These are phyloP conservation scores for Chymomyza costata DNA, from an alignment of 1,140 invertebrate genomes.

Conservation along the genomic window DNA sequence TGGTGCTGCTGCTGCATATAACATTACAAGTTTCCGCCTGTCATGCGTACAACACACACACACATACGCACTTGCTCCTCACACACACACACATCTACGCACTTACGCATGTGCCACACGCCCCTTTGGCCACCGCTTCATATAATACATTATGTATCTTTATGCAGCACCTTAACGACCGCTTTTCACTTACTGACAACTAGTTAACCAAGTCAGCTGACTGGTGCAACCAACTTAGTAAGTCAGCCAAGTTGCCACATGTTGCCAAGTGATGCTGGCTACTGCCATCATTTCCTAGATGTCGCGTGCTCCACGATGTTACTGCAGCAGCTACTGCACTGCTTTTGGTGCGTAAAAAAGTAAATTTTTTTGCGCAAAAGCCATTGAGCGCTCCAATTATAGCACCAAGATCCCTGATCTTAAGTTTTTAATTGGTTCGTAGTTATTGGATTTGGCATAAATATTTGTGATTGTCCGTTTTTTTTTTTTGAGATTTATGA, in stretches of 20 bases:
- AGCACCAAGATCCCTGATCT: conserved; percentile 59
- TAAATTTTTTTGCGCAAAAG: no score
- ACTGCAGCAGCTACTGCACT: no score
- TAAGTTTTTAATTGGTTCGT: conserved; percentile 68
- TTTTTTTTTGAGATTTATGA: no score
- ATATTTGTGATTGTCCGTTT: no score
- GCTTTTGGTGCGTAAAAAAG: no score
- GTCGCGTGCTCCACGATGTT: conserved; percentile 43
- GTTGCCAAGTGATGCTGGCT: conserved; percentile 39
- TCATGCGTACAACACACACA: conserved; percentile 31
- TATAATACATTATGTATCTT: no score
- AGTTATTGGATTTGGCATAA: no score
- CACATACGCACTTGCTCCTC: no score
- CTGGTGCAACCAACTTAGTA: no score
- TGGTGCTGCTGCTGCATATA: conserved; percentile 44
- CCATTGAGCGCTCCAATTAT: conserved; percentile 7
- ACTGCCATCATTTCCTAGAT: conserved; percentile 59
- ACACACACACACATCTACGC: conserved; percentile 10
- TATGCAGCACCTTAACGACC: conserved; percentile 60
- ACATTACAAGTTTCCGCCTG: conserved; percentile 69
- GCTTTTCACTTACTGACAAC: conserved; percentile 55
- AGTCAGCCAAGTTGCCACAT: not conserved
- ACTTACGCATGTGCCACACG: conserved; percentile 27
- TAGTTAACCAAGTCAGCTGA: conserved; percentile 60
- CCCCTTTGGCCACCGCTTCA: not conserved